phyloP scores from a whole-genome alignment of 2,113 vertebrate genomes.

The Mesocricetus auratus region DNA sequence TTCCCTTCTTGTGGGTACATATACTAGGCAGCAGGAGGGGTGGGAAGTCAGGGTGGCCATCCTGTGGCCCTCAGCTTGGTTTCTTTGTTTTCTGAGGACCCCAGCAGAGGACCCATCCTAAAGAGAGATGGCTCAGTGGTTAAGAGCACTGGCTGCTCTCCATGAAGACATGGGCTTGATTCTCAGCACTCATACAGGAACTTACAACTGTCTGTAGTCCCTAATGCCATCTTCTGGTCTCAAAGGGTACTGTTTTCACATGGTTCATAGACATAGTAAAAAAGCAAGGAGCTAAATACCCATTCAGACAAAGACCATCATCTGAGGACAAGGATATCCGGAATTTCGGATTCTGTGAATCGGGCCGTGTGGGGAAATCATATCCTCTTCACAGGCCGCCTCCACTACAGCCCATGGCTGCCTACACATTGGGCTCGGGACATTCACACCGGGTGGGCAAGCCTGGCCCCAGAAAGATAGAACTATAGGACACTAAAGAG shows the following conservation, averaged over 20 bases:
- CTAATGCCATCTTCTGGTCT: background rate
- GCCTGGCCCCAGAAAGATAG: background rate
- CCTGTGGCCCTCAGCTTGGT: background rate
- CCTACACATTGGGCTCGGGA: background rate
- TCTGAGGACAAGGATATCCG: background rate
- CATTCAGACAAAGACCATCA: constrained; percentile 7
- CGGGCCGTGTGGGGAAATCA: background rate
- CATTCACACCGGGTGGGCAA: background rate
- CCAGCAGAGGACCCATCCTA: background rate
- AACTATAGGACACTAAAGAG: background rate
- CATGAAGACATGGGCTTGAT: background rate
- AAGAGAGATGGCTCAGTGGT: background rate
- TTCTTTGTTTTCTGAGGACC: background rate
- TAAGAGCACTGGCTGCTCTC: background rate
- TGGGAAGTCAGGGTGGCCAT: rapidly evolving
- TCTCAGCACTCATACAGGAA: background rate
- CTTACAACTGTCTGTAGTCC: background rate
- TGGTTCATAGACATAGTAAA: background rate
- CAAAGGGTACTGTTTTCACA: background rate
- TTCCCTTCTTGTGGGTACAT: too few relatives aligned
- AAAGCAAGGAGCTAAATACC: background rate
- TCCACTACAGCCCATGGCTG: background rate
- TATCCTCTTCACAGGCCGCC: background rate
- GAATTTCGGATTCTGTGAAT: background rate
- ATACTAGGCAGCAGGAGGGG: background rate